These are phyloP conservation scores for Drosophila ercepeae DNA, from an alignment of 1,140 invertebrate genomes.

Conservation along the genomic window DNA sequence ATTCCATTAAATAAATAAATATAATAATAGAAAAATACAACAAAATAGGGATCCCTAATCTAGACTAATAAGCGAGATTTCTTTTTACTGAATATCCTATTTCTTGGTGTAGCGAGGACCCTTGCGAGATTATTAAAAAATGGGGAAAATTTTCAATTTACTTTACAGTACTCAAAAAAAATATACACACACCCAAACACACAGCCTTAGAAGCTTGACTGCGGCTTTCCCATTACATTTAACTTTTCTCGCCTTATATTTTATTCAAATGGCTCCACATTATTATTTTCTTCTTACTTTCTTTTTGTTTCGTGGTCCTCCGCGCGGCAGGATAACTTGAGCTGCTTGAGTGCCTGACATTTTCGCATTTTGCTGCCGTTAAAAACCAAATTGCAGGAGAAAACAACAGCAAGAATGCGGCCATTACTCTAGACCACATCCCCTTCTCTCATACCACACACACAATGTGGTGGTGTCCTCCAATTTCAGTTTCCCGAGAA, in stretches of 20 bases:
- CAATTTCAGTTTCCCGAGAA: conserved; percentile 37
- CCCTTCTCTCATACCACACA: neutral
- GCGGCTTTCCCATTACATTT: conserved; percentile 76
- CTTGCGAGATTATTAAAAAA: conserved; percentile 24
- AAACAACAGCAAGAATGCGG: conserved; percentile 30
- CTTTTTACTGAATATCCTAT: conserved; percentile 16
- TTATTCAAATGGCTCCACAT: conserved; percentile 71
- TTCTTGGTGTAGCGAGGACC: neutral
- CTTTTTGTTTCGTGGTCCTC: conserved; percentile 32
- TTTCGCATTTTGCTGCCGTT: conserved; percentile 75
- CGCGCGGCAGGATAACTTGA: conserved; percentile 61
- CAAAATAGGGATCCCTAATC: conserved; percentile 2
- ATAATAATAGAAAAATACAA: neutral
- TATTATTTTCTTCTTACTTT: conserved; percentile 51
- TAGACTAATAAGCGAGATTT: conserved; percentile 8
- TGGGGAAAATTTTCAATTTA: conserved; percentile 66
- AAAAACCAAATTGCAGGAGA: conserved; percentile 60
- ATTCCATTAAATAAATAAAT: neutral
- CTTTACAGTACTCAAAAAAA: conserved; percentile 23
- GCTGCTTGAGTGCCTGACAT: conserved; percentile 68
- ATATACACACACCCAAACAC: conserved; percentile 4
- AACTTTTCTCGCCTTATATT: conserved; percentile 80
- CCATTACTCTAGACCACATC: conserved; percentile 22
- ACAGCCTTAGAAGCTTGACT: conserved; percentile 25
- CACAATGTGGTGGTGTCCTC: conserved; percentile 4